phyloP scores from a whole-genome alignment of 2,888 invertebrate genomes.

The Agonum fuliginosum region DNA sequence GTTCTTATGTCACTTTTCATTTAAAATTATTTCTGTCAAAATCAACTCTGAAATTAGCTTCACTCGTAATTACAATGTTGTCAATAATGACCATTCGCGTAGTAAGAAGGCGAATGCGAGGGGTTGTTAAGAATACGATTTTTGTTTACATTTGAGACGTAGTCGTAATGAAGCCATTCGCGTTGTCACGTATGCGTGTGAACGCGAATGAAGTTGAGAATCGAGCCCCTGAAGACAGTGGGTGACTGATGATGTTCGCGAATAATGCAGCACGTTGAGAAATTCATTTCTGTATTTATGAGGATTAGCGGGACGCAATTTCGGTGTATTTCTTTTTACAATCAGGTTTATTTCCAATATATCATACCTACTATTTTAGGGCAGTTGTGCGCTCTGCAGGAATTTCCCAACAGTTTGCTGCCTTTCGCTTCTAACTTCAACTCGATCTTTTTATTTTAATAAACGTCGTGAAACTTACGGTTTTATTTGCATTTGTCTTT shows the following conservation, averaged over 20 bases:
- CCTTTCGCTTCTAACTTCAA: constrained; percentile 29
- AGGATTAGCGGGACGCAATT: constrained; percentile 20
- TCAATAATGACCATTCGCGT: too few species aligned
- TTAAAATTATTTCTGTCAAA: too few species aligned
- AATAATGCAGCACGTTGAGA: constrained; percentile 31
- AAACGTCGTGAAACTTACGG: constrained; percentile 44
- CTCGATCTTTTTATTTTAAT: constrained; percentile 51
- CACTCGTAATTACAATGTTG: too few species aligned
- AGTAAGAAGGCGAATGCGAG: too few species aligned
- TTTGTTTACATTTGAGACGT: too few species aligned
- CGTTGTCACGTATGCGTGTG: too few species aligned
- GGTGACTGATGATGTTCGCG: constrained; percentile 23
- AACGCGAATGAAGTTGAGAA: too few species aligned
- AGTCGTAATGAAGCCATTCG: too few species aligned
- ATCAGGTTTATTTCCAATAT: constrained; percentile 55
- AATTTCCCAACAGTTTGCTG: constrained; percentile 50
- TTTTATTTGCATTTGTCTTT: constrained; percentile 53
- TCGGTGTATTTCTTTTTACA: constrained; percentile 52
- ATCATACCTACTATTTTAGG: constrained; percentile 58
- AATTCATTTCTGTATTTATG: constrained; percentile 47
- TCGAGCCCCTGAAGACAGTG: too few species aligned
- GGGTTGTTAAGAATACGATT: too few species aligned
- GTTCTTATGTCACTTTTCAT: too few species aligned
- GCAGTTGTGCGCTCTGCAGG: constrained; percentile 48
- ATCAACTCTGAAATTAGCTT: too few species aligned